phyloP scores from a whole-genome alignment of 2,888 invertebrate species.

The Ectemnius continuus region DNA sequence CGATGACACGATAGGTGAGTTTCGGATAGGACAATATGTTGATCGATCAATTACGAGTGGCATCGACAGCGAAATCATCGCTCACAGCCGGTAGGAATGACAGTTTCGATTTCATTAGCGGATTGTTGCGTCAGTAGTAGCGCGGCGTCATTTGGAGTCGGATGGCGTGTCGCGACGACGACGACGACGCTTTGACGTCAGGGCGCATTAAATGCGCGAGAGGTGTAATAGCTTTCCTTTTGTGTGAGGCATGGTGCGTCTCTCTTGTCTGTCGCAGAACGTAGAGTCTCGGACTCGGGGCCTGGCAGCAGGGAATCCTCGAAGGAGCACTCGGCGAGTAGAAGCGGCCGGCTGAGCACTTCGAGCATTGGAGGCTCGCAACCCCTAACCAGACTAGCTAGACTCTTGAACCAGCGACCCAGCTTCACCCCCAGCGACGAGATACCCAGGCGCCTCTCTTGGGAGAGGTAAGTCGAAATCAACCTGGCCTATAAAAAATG shows the following conservation, averaged over 20 bases:
- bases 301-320: conserved; percentile 63
- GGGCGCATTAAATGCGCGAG: background rate
- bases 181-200: no score
- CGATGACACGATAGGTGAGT: conserved; percentile 75
- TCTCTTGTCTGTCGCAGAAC: conserved; percentile 55
- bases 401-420: conserved; percentile 80
- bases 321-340: conserved; percentile 62
- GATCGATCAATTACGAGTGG: no score
- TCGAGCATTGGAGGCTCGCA: conserved; percentile 73
- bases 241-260: background rate
- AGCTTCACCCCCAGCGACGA: conserved; percentile 77
- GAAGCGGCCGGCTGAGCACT: conserved; percentile 68
- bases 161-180: no score
- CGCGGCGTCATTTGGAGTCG: no score
- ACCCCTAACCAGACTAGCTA: conserved; percentile 80
- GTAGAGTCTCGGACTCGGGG: conserved; percentile 72
- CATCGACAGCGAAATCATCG: no score
- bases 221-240: background rate
- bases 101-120: no score
- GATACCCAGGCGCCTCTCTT: conserved; percentile 80
- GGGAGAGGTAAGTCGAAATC: conserved; percentile 78
- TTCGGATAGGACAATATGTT: no score
- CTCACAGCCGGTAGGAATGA: no score
- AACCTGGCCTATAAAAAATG: background rate
- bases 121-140: no score